Evolutionary conservation across 1,140 invertebrate genomes (phyloP).

Genomic region (Tribolium castaneum): DNA sequence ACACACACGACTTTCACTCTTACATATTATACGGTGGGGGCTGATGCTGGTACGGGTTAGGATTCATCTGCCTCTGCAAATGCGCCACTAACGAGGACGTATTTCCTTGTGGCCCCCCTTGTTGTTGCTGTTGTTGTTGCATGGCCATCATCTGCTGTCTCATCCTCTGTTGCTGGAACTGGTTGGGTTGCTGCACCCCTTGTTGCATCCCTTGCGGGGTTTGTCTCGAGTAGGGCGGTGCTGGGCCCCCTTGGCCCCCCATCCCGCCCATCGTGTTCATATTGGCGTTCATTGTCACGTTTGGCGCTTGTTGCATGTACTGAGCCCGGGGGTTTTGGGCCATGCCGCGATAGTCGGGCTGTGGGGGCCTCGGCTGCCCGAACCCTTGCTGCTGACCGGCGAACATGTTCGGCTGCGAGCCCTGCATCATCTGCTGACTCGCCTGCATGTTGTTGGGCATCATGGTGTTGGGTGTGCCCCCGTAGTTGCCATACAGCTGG

Average conservation of each 20-base stretch:
- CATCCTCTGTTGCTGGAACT: constrained; percentile 57
- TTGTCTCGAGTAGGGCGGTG: constrained; percentile 61
- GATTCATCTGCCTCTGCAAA: constrained; percentile 61
- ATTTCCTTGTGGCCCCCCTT: constrained; percentile 56
- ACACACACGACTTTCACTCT: background rate
- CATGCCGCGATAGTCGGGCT: constrained; percentile 61
- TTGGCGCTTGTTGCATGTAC: constrained; percentile 63
- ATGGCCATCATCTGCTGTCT: constrained; percentile 56
- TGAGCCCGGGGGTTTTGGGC: constrained; percentile 55
- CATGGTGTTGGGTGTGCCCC: constrained; percentile 54
- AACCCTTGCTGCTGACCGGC: constrained; percentile 57
- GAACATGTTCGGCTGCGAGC: constrained; percentile 54
- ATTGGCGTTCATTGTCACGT: constrained; percentile 63
- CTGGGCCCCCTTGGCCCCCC: constrained; percentile 57
- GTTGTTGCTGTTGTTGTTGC: constrained; percentile 59
- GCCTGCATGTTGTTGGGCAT: constrained; percentile 58
- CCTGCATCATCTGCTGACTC: constrained; percentile 62
- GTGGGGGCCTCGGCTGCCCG: constrained; percentile 45
- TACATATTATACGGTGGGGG: constrained; percentile 61
- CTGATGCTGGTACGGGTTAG: constrained; percentile 61
- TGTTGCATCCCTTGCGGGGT: constrained; percentile 58
- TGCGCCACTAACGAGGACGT: constrained; percentile 60
- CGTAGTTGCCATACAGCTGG: constrained; percentile 61
- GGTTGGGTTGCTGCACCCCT: constrained; percentile 54
- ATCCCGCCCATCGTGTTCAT: constrained; percentile 58